Base-by-base conservation (phyloP, 2,888 invertebrate species). In the Pristionchus entomophagus region DNA sequence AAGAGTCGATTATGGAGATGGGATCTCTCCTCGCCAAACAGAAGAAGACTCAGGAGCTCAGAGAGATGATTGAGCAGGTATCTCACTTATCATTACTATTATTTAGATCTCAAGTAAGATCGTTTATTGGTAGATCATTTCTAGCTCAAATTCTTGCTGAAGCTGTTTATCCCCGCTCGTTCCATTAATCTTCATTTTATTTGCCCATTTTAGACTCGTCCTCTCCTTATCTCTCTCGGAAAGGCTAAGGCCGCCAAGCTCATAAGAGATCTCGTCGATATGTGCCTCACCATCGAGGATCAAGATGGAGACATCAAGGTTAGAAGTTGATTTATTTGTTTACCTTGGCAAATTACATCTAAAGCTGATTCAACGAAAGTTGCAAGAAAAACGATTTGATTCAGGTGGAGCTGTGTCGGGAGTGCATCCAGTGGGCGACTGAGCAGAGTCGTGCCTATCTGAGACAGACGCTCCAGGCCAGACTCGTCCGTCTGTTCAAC, bases 391-490 rank as follows among this genome's bases (percentile, higher is more conserved):
- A 45, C 14, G 45, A 6, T 6, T 45, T 45, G 45, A 10, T 89
- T 45, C 88, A 95, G 95, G 94, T 95, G 86, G 94, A 94, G 35
- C 91, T 95, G 73, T 95, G 95, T 88, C 93, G 94, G 95, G 99
- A 99, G 95, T 99, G 98, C 95, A 99, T 99, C 95, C 97, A 98
- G 95, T 99, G 99, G 99, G 98, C 99, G 49, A 97, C 97, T 94
- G 97, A 97, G 93, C 99, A 99, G 94, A 96, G 97, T 90, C 96
- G 99, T 91, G 98, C 98, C 32, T 99, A 99, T 94, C 95, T 99
- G 88, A 95, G 99, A 91, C 99, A 99, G 94, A 97, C 97, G 0
- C 94, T 99, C 91, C 98, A 99, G 94, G 97, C 98, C 26, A 95
- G 99, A 91, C 95, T 99, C 87, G 96, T 99, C 93, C 97, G 98